A percentile compares a stretch with the other conserved stretches of the same genome.
These are phyloP conservation scores for Scomberomorus guttatus DNA, from an alignment of 2,797 vertebrate species.

Conservation along the genomic window DNA sequence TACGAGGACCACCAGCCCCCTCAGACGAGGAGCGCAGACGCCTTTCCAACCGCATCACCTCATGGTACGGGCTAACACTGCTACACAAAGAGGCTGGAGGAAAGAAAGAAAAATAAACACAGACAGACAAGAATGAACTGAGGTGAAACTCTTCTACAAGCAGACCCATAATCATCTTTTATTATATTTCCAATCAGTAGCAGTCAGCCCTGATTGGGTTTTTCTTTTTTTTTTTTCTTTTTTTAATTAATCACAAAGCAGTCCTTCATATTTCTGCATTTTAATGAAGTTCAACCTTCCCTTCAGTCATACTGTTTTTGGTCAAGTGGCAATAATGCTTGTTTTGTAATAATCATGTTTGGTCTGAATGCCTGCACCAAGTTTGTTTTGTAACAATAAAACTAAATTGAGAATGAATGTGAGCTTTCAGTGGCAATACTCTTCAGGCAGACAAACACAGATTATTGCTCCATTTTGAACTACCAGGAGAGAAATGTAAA, in stretches of 20 bases:
- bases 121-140: conserved; percentile 13
- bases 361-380: neutral
- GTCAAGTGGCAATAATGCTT: conserved; percentile 29
- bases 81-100: conserved; percentile 89
- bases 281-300: conserved; percentile 24
- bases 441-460: conserved; percentile 18
- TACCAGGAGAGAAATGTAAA: conserved; percentile 14
- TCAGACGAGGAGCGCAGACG: conserved; percentile 96
- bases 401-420: conserved; percentile 12
- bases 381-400: conserved; percentile 28
- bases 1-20: conserved; percentile 92
- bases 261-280: conserved; percentile 29
- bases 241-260: conserved; percentile 21
- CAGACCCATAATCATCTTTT: conserved; percentile 27
- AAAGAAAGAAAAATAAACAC: conserved; percentile 14
- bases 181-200: conserved; percentile 27
- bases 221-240: no score
- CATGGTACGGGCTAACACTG: conserved; percentile 93
- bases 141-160: conserved; percentile 18
- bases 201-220: neutral
- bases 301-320: conserved; percentile 21
- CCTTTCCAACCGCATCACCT: conserved; percentile 92
- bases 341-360: conserved; percentile 39
- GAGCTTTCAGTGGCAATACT: conserved; percentile 34
- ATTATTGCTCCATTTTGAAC: conserved; percentile 18